Percentiles rank a stretch among this genome's conserved stretches.
These are phyloP conservation scores for Poeciliopsis prolifica DNA, from an alignment of 2,113 vertebrate species.

Conservation along the genomic window DNA sequence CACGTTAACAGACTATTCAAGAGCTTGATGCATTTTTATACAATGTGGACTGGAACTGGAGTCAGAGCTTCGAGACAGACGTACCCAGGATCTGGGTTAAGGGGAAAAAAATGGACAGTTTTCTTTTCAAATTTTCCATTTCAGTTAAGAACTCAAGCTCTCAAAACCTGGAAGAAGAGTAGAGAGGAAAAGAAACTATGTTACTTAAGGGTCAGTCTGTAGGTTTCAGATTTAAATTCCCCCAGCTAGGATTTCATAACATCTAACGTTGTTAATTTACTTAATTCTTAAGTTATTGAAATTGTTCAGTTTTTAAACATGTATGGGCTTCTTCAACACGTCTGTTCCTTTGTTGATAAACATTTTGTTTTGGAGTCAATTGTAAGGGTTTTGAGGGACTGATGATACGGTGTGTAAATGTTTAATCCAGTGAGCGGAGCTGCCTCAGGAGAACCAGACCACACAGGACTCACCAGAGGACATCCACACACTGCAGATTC, in stretches of 20 bases:
- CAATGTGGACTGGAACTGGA: neutral
- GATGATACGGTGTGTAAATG: constrained; percentile 30
- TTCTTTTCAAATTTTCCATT: too few relatives aligned
- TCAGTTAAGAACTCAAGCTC: neutral
- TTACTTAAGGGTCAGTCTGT: neutral
- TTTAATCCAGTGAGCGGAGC: constrained; percentile 19
- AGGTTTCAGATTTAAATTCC: neutral
- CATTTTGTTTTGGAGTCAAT: neutral
- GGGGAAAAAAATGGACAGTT: too few relatives aligned
- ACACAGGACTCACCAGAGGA: constrained; percentile 1
- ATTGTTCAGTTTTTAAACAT: neutral
- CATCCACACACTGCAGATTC: constrained; percentile 11
- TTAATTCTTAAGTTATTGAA: neutral
- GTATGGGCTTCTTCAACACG: neutral
- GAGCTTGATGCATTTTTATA: too few relatives aligned
- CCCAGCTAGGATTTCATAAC: neutral
- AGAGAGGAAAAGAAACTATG: neutral
- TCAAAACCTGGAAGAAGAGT: neutral
- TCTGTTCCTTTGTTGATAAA: constrained; percentile 11
- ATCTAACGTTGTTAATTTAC: neutral
- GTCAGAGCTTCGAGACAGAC: neutral
- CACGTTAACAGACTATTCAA: too few relatives aligned
- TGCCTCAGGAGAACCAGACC: constrained; percentile 17
- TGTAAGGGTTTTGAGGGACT: constrained; percentile 1
- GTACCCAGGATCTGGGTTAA: neutral